Base-by-base conservation (phyloP, 1,140 invertebrate genomes). In the Ceratina japonica region DNA sequence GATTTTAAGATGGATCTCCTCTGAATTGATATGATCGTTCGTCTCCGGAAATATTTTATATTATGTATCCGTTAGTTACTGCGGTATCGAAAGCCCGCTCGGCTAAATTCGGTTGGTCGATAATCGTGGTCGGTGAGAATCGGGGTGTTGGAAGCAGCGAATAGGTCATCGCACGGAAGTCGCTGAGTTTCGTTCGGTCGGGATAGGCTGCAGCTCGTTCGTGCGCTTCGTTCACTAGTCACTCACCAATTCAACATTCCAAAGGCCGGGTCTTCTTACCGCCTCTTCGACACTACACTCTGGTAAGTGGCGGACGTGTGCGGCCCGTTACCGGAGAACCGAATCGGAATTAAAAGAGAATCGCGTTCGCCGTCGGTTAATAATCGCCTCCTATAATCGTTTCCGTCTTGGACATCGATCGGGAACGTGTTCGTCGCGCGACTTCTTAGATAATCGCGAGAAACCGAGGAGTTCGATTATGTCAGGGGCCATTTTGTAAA, bases 211-310 rank as follows among this genome's bases (percentile, higher is more conserved):
- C 27, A 2, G 27, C 27, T 59, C 18, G 31, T n/a, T 18, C 54
- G 44, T n/a, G 37, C 77, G 27, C 52, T 86, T 79, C 75, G 82
- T 75, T 84, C 80, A 76, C 63, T 52, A 54, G 68, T 59, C 93
- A 93, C 92, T 94, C 93, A 92, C 90, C 91, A 93, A 93, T 93
- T 93, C 92, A 93, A 94, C 94, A 94, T 94, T 94, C 94, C 94
- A 94, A 94, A 94, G 93, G 93, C 93, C 93, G 93, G 91, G 93
- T 94, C 92, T 81, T 82, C 86, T 81, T 75, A 93, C 92, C 93
- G 93, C 91, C 92, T 89, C 87, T 87, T 88, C 88, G 87, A 90
- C 89, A 90, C 93, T 94, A 93, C 93, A 94, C 93, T 94, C 94
- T 94, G 94, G 94, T 95, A 94, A 94, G 94, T 94, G 87, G 37